Evolutionary conservation across 2,888 invertebrate genomes (phyloP), one percentile per base, ranked within the genome.

Genomic region (Calameuta filiformis): DNA sequence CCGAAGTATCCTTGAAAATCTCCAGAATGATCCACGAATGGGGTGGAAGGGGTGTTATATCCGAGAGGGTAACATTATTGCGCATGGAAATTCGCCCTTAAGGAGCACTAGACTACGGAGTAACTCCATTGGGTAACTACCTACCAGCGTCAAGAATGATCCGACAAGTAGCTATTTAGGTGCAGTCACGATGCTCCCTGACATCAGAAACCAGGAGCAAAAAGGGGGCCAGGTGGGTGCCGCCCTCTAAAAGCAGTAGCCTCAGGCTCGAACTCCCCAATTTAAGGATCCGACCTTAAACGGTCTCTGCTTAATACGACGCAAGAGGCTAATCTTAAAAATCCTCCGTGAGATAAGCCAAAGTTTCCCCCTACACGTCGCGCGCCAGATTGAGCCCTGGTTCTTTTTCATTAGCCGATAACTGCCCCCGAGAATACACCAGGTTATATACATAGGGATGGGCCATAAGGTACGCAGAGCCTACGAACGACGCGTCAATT

Each of bases 121-220:
- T 56, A 23, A 56, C 56, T 56, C 23, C 23, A 56, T 56, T 23
- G 56, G 23, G 56, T 56, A 56, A 11, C 56, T 56, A 56, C 56
- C 12, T 31, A 78, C 73, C 75, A 73, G 75, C 73, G 33, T 73
- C 81, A 81, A 76, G 85, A 91, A 91, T 87, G 89, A 90, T 88
- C 90, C 90, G 91, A 90, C 89, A 91, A 91, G 90, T 91, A 91
- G 90, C 90, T 90, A 91, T 91, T 91, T 90, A 90, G 87, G 90
- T 90, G 89, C 87, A 84, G 83, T 80, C 56, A 23, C 56, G 56
- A 82, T 80, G 75, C 84, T 83, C 82, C 73, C 80, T 79, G 79
- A 82, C 85, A 56, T 56, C 56, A 23, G 56, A 9, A 82, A 82
- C 79, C 80, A 80, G 81, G 79, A 79, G 79, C 79, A 80, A 79